Evolutionary conservation across 2,888 invertebrate genomes (phyloP).

Genomic region (Cerceris ruficornis): DNA sequence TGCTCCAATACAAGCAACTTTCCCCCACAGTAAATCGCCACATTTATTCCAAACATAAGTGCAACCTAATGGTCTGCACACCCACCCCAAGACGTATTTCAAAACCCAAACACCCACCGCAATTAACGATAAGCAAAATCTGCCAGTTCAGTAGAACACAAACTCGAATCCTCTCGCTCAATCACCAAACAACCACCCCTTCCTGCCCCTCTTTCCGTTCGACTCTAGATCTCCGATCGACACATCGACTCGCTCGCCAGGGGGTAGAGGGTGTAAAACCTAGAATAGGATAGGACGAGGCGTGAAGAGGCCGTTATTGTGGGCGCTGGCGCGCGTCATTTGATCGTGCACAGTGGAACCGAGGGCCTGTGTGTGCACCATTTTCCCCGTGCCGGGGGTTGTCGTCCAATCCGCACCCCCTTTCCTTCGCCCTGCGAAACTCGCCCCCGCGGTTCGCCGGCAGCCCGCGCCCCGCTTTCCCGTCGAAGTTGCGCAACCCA

Average conservation of each 20-base stretch:
- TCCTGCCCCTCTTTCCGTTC: background rate
- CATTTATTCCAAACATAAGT: too few relatives aligned
- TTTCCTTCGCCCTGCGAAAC: slow-evolving; percentile 44
- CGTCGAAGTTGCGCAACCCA: slow-evolving; percentile 67
- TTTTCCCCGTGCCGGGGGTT: slow-evolving; percentile 65
- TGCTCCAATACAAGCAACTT: too few relatives aligned
- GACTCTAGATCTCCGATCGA: background rate
- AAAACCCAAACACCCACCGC: too few relatives aligned
- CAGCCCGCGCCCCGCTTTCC: slow-evolving; percentile 5
- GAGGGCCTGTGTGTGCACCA: slow-evolving; percentile 72
- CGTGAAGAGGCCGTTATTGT: slow-evolving; percentile 79
- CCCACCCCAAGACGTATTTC: too few relatives aligned
- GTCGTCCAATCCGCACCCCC: slow-evolving; percentile 43
- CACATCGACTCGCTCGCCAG: background rate
- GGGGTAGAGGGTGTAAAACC: background rate
- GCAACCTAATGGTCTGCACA: too few relatives aligned
- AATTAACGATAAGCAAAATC: too few relatives aligned
- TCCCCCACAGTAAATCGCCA: too few relatives aligned
- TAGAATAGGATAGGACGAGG: slow-evolving; percentile 70
- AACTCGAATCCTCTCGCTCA: too few relatives aligned
- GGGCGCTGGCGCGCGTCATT: slow-evolving; percentile 80
- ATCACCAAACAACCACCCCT: background rate
- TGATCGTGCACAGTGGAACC: slow-evolving; percentile 76
- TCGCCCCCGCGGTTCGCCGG: slow-evolving; percentile 21
- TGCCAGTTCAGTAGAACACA: too few relatives aligned